Evolutionary conservation across 1,140 invertebrate species (phyloP), one percentile per base, ranked within the genome.

Genomic region (Pseudachorutes palmiensis): DNA sequence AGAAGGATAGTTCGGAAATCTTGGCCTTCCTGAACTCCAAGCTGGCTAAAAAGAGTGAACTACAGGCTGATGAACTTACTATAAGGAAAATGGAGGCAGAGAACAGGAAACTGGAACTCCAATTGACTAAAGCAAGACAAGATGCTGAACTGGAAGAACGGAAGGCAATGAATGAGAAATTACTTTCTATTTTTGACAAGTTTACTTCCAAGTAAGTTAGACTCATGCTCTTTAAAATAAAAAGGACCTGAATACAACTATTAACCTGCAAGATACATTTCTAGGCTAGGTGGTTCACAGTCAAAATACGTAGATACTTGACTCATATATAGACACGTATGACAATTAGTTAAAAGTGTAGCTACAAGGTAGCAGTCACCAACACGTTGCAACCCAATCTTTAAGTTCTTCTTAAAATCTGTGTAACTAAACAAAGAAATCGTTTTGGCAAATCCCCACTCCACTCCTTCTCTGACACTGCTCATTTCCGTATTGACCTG

Each of bases 401-500:
- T 63, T 36, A 63, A 28, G 31, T 63, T 63, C 24, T 63, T 63
- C 41, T 63, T 63, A 45, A 41, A 63, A 48, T 63, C 61, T 26
- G 41, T 9, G 28, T 41, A 63, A 2, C 3, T 19, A 45, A 63
- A 63, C 2, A 12, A 12, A 16, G 36, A 2, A 2, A 63, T 5
- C 22, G 41, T 33, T 41, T 63, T 41, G 14, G 5, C n/a, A 41
- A 63, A 63, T 5, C 61, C 61, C 61, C 61, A 63, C 24, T 63
- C 61, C 2, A 63, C 61, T 5, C 32, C 3, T 16, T 36, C 33
- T 48, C 61, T 63, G 14, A 63, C 33, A 24, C 41, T 63, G 31
- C 61, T 63, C 61, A 63, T 63, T 48, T 9, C 3, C 33, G 9
- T 14, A 26, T 63, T 63, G 31, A 41, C 32, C 2, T 5, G 19